Base-by-base conservation (phyloP, 1,140 invertebrate species). In the Trachymyrmex cornetzi region DNA sequence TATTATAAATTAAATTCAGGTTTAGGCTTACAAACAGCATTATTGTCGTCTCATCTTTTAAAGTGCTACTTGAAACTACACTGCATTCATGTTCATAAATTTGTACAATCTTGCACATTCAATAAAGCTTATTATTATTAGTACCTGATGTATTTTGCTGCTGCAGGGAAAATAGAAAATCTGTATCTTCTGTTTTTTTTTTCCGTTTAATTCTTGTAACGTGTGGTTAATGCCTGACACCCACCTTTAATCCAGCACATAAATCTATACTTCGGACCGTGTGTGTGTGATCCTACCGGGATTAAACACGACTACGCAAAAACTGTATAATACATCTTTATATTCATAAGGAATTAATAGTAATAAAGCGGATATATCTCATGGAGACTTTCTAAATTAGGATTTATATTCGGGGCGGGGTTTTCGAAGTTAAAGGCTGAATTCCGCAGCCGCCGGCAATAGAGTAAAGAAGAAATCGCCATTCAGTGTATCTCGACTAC, bases 281-380 rank as follows among this genome's bases (percentile, higher is more conserved):
- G n/a, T n/a, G n/a, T n/a, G n/a, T 5, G 22, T 38, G 30, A 79
- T 66, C 12, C 44, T 50, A 59, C 14, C n/a, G 12, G 53, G 61
- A 66, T 79, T 74, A 74, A 61, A 59, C 3, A 6, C 4, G 7
- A 57, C 16, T 48, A 7, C 24, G 14, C 44, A 48, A 74, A 82
- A 82, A 59, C 48, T 48, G 24, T 66, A 57, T 48, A 48, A 59
- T n/a, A 82, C 55, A 16, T 38, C 38, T 72, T 50, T 59, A 77
- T 84, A 72, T 75, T 63, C 80, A 16, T 48, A 44, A 50, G 30
- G 30, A 63, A 84, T 84, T 84, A 84, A 84, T 74, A 82, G 50
- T n/a, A 12, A 61, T 84, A 48, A 61, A 63, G 7, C 24, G 11
- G 34, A 44, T 16, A 9, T 44, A 61, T 57, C 53, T 72, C 38